A percentile compares a stretch with the other conserved stretches of the same genome.
Conservation (phyloP, 1,140 invertebrate species). For the Dreissena polymorpha region DNA sequence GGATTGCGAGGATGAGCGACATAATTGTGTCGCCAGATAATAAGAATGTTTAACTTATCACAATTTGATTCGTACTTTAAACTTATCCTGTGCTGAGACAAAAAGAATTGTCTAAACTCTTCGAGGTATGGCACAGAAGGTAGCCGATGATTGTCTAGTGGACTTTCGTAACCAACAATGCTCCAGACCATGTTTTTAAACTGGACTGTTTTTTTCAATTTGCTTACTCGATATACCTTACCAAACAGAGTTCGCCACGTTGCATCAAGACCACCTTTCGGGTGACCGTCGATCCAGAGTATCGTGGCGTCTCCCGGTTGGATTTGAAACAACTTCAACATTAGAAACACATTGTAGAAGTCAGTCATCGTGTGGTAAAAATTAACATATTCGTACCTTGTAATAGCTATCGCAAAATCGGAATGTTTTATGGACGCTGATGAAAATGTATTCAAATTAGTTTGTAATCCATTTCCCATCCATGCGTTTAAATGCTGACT, state of each 20-base stretch:
- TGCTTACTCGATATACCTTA: slow-evolving; percentile 51
- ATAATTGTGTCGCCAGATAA: slow-evolving; percentile 76
- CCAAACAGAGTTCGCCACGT: slow-evolving; percentile 72
- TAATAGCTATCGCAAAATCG: slow-evolving; percentile 63
- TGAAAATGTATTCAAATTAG: background rate
- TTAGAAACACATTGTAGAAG: slow-evolving; percentile 74
- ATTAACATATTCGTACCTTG: slow-evolving; percentile 77
- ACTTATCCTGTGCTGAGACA: slow-evolving; percentile 57
- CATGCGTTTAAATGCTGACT: slow-evolving; percentile 64
- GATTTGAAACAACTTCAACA: slow-evolving; percentile 68
- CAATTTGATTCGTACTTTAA: slow-evolving; percentile 61
- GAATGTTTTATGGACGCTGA: background rate
- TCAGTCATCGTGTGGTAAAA: slow-evolving; percentile 78
- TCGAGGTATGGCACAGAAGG: slow-evolving; percentile 66
- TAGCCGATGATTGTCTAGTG: slow-evolving; percentile 61
- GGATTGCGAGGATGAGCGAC: slow-evolving; percentile 77
- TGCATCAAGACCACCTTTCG: slow-evolving; percentile 68
- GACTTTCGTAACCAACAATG: slow-evolving; percentile 72
- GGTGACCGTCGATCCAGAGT: slow-evolving; percentile 74
- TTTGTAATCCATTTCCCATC: slow-evolving; percentile 13
- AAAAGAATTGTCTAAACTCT: slow-evolving; percentile 73
- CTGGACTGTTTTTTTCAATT: slow-evolving; percentile 42
- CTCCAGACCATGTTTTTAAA: slow-evolving; percentile 70
- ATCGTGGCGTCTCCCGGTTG: slow-evolving; percentile 66
- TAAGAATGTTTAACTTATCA: slow-evolving; percentile 63